These are phyloP conservation scores for Mobula birostris DNA, from an alignment of 2,113 vertebrate species.

Conservation along the genomic window DNA sequence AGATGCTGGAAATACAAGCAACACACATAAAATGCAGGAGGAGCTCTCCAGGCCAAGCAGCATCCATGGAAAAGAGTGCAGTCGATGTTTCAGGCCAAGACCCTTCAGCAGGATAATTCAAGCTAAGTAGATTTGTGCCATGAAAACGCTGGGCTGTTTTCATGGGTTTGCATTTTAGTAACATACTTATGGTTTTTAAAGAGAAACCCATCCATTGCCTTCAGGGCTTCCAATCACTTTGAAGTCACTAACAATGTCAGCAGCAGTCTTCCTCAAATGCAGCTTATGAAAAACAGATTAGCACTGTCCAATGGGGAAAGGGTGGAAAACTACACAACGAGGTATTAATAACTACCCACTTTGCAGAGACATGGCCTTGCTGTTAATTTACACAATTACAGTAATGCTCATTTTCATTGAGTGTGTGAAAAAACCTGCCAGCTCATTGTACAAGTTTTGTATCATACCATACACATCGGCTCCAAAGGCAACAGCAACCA, in stretches of 20 bases:
- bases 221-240: background rate
- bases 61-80: no score
- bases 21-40: no score
- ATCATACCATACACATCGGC: conserved; percentile 39
- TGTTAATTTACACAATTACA: conserved; percentile 50
- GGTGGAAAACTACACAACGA: conserved; percentile 41
- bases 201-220: background rate
- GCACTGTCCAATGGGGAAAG: conserved; percentile 27
- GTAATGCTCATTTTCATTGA: conserved; percentile 44
- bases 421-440: conserved; percentile 41
- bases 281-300: background rate
- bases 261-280: background rate
- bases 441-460: conserved; percentile 42
- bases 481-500: conserved; percentile 46
- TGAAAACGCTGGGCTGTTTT: background rate
- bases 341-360: conserved; percentile 42
- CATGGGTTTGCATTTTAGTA: background rate
- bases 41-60: no score
- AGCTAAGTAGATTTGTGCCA: background rate
- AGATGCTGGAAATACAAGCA: no score
- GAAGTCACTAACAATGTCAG: background rate
- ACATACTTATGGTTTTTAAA: background rate
- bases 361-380: conserved; percentile 40
- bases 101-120: no score
- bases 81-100: no score